Evolutionary conservation across 2,888 invertebrate genomes (phyloP).

Genomic region (Noctua comes): DNA sequence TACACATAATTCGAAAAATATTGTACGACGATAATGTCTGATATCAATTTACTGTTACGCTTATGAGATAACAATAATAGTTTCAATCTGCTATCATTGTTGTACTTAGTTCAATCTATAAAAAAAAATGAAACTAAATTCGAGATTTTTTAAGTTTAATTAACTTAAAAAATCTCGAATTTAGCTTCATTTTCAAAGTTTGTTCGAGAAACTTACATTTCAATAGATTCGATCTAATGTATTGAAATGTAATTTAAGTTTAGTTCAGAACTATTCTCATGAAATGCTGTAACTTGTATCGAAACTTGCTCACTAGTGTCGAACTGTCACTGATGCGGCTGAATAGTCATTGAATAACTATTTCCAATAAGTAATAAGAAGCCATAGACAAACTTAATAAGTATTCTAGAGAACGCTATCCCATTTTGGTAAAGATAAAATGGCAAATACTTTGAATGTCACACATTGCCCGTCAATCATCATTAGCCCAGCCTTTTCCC

Average conservation of each 20-base stretch:
- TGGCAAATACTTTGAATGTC: neutral
- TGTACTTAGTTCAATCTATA: no score
- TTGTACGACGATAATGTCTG: neutral
- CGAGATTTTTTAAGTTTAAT: no score
- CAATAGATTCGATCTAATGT: conserved; percentile 24
- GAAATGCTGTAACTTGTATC: conserved; percentile 38
- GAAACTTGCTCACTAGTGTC: conserved; percentile 28
- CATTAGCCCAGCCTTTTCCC: neutral
- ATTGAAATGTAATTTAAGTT: conserved; percentile 27
- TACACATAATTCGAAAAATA: no score
- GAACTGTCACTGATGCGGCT: conserved; percentile 17
- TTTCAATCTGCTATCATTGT: conserved; percentile 7
- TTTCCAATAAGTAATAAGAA: conserved; percentile 17
- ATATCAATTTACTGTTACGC: neutral
- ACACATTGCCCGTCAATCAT: neutral
- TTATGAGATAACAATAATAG: neutral
- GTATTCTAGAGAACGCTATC: neutral
- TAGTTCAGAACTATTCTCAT: conserved; percentile 39
- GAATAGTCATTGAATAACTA: conserved; percentile 24
- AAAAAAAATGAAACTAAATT: no score
- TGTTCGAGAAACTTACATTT: conserved; percentile 19
- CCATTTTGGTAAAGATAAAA: neutral
- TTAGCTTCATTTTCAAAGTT: conserved; percentile 10
- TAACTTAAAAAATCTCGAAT: neutral
- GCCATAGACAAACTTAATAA: neutral